Conservation (phyloP, 2,888 invertebrate genomes). For the Phengaris alcon region DNA sequence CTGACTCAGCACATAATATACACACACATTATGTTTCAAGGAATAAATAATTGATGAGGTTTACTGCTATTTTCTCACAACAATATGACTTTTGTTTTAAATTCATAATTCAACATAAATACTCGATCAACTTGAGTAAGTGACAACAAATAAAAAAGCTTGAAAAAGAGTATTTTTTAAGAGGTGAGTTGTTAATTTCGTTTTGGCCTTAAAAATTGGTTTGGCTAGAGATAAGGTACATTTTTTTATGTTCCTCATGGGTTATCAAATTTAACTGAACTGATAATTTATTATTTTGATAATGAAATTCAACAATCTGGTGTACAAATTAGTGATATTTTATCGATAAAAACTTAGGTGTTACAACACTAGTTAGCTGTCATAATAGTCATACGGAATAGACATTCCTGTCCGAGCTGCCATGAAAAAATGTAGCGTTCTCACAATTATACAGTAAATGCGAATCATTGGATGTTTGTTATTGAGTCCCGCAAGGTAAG, state of each 20-base stretch:
- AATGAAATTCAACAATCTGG: conserved; percentile 6
- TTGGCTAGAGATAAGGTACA: too few relatives aligned
- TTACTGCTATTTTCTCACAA: conserved; percentile 12
- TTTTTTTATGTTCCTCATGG: too few relatives aligned
- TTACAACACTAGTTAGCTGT: conserved; percentile 29
- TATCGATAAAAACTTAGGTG: conserved; percentile 27
- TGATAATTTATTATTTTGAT: background rate
- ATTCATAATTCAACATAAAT: background rate
- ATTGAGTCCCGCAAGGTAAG: background rate
- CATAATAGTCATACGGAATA: conserved; percentile 16
- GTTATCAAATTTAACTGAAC: too few relatives aligned
- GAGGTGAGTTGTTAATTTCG: background rate
- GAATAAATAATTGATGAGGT: conserved; percentile 18
- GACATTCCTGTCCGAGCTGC: conserved; percentile 18
- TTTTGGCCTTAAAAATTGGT: too few relatives aligned
- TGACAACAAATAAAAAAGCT: background rate
- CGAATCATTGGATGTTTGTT: background rate
- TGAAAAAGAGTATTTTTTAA: background rate
- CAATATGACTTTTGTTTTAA: conserved; percentile 13
- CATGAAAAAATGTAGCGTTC: background rate
- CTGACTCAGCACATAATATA: conserved; percentile 15
- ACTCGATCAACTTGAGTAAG: background rate
- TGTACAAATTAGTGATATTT: conserved; percentile 15
- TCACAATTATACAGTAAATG: background rate
- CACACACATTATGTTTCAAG: background rate